Percentiles rank a stretch among this genome's conserved stretches.
phyloP scores from a whole-genome alignment of 2,113 vertebrate species.

The Hepsetus odoe region DNA sequence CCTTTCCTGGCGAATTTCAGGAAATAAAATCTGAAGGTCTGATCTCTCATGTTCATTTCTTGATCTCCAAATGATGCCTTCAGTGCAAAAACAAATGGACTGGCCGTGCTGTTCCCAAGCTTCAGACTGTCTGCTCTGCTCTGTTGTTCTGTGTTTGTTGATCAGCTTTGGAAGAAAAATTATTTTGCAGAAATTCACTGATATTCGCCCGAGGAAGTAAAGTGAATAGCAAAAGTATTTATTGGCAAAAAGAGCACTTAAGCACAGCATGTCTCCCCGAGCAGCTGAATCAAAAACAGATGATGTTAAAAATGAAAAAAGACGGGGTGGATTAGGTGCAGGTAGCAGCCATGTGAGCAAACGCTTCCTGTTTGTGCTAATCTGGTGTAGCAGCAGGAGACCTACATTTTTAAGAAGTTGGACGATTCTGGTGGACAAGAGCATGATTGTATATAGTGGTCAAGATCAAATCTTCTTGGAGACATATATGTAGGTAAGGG shows the following conservation, averaged over 20 bases:
- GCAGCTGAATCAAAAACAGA: conserved; percentile 68
- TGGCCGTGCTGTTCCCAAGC: too few relatives aligned
- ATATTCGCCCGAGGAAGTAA: conserved; percentile 71
- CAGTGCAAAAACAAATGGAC: too few relatives aligned
- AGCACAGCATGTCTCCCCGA: conserved; percentile 53
- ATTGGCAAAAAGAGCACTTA: conserved; percentile 60
- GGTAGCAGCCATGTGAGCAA: conserved; percentile 59
- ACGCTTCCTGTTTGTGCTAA: conserved; percentile 63
- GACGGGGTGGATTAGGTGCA: conserved; percentile 58
- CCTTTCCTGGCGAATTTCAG: too few relatives aligned
- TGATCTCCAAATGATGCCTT: too few relatives aligned
- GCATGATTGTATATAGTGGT: neutral
- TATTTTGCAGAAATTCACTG: conserved; percentile 14
- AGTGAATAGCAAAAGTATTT: conserved; percentile 66
- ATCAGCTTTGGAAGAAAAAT: too few relatives aligned
- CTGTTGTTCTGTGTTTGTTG: too few relatives aligned
- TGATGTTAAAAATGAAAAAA: conserved; percentile 50
- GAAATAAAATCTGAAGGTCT: too few relatives aligned
- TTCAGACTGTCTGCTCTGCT: too few relatives aligned
- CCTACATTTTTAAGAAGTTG: neutral
- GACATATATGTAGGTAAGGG: neutral
- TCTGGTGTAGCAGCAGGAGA: conserved; percentile 25
- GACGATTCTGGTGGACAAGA: neutral
- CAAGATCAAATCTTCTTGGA: neutral
- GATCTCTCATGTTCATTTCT: too few relatives aligned